Percentiles rank a stretch among this genome's conserved stretches.
These are phyloP conservation scores for Momotus momota DNA, from an alignment of 2,797 vertebrate species.

Conservation along the genomic window DNA sequence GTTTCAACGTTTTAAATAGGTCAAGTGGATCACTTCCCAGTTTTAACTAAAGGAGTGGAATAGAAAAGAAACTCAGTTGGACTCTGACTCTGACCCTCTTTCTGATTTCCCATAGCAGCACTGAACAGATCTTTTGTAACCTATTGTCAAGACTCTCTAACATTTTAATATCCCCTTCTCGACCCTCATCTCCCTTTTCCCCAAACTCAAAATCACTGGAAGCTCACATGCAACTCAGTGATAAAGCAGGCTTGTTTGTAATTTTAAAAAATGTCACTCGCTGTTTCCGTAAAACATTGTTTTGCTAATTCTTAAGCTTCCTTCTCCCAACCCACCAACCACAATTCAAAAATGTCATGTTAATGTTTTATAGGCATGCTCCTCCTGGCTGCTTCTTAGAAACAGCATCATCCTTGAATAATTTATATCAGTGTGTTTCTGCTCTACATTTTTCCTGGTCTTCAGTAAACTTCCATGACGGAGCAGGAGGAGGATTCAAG, in stretches of 20 bases:
- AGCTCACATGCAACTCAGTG: background rate
- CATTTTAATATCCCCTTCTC: conserved; percentile 26
- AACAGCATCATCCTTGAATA: conserved; percentile 68
- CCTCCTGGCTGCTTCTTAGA: conserved; percentile 33
- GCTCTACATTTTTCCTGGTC: conserved; percentile 56
- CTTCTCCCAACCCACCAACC: conserved; percentile 45
- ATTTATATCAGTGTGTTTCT: conserved; percentile 71
- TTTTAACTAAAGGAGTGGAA: conserved; percentile 20
- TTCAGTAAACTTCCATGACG: conserved; percentile 22
- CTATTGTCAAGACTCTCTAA: conserved; percentile 1
- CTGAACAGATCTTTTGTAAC: conserved; percentile 27
- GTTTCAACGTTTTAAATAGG: conserved; percentile 10
- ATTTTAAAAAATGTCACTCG: background rate
- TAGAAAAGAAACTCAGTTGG: background rate
- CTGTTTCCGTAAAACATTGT: conserved; percentile 20
- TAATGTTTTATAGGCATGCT: conserved; percentile 71
- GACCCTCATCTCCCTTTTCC: background rate
- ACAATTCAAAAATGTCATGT: conserved; percentile 66
- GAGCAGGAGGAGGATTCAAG: background rate
- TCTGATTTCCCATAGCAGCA: background rate
- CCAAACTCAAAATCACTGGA: background rate
- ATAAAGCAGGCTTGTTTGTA: conserved; percentile 26
- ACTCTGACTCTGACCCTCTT: background rate
- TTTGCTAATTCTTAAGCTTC: conserved; percentile 30
- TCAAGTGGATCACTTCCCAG: background rate